These are phyloP conservation scores for Phainopepla nitens DNA, from an alignment of 2,113 vertebrate species.

Conservation along the genomic window DNA sequence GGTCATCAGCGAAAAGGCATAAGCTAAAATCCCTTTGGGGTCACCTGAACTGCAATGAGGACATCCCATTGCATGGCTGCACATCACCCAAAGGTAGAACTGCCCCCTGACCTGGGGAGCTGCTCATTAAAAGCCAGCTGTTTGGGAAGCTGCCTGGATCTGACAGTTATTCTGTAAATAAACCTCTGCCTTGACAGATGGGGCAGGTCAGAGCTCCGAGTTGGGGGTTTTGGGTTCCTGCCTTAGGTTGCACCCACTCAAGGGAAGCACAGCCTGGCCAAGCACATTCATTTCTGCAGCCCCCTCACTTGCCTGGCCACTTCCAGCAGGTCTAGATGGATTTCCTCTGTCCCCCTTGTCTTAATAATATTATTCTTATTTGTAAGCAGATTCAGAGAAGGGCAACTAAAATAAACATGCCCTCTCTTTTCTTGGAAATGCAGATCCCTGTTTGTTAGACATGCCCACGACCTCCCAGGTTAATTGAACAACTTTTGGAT, in stretches of 20 bases:
- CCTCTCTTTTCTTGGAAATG: not conserved
- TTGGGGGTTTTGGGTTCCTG: rapidly evolving
- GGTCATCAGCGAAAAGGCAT: not conserved
- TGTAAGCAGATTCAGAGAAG: not conserved
- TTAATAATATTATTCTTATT: not conserved
- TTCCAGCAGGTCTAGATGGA: not conserved
- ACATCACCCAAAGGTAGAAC: not conserved
- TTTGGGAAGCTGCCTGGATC: not conserved
- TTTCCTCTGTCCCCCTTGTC: not conserved
- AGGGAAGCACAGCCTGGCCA: not conserved
- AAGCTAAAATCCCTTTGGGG: not conserved
- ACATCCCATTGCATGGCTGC: not conserved
- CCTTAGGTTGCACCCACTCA: rapidly evolving
- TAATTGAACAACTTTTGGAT: not conserved
- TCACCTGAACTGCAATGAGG: not conserved
- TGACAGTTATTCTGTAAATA: not conserved
- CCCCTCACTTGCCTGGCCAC: not conserved
- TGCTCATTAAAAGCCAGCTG: not conserved
- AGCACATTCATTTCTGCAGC: not conserved
- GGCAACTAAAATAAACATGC: not conserved
- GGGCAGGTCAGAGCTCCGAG: not conserved
- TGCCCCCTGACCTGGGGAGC: not conserved
- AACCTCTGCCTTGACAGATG: not conserved
- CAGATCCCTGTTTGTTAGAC: not conserved
- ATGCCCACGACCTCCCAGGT: not conserved